Base-by-base conservation (phyloP, 2,888 invertebrate species). In the Pandemis corylana region DNA sequence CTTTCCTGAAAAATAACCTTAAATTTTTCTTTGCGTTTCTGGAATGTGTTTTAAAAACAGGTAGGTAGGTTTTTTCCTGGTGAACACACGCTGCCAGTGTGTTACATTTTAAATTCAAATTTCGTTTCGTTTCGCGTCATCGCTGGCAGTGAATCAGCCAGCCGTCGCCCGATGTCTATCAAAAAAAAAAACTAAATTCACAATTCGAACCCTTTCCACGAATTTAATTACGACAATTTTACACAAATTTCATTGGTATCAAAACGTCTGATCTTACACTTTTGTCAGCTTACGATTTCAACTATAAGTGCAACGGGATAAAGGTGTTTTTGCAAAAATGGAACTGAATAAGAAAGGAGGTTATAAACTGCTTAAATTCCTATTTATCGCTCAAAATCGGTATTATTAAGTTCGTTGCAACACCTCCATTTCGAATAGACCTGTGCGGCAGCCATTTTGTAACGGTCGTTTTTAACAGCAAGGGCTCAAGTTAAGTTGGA, bases 311-410 rank as follows among this genome's bases (percentile, higher is more conserved):
- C 5, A 20, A 7, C 28, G 20, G 5, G 1, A 28, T 59, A 28
- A 28, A 28, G 20, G 28, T 28, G 5, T 6, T 59, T 28, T 59
- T 59, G 5, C 28, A 28, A 10, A 10, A 5, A 12, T 12, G 20
- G 0, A 12, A 10, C n/a, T 9, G 28, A 5, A 28, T 28, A 59
- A 59, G 9, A 59, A 10, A 59, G 28, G 59, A 28, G 59, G 28
- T 59, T 59, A 59, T 5, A 10, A 59, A 28, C 9, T 10, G 59
- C 28, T 56, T 10, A 59, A 59, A 59, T 84, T 85, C 78, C 80
- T 83, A 84, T 81, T 81, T 88, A 88, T 87, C 87, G 80, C 78
- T 83, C 76, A 77, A 87, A 86, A 87, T 87, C 86, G 80, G 78
- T 66, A 63, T 79, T 76, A 80, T 79, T 78, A 76, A 62, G 71